Evolutionary conservation across 2,888 invertebrate genomes (phyloP).

Genomic region (Gastracanthus pulcherrimus): DNA sequence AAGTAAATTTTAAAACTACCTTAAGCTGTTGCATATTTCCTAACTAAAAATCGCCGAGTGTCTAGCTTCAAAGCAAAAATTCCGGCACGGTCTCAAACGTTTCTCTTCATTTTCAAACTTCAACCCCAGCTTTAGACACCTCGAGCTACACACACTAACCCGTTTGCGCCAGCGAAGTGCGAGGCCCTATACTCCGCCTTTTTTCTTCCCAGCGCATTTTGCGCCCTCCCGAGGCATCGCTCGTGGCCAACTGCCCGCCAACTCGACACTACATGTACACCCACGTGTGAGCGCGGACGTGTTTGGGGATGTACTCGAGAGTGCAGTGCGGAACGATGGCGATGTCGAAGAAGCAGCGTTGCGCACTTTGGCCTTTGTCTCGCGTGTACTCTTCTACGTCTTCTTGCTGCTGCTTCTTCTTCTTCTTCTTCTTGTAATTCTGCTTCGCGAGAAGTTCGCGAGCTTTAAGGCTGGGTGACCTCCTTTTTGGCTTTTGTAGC

Average conservation of each 20-base stretch:
- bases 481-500: slow-evolving; percentile 45
- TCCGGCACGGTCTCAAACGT: too few species aligned
- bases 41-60: too few species aligned
- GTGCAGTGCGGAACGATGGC: not conserved
- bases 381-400: too few species aligned
- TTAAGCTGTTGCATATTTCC: too few species aligned
- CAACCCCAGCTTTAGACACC: too few species aligned
- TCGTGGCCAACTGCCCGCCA: not conserved
- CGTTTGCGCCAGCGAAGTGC: not conserved
- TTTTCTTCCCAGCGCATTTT: not conserved
- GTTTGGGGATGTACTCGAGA: not conserved
- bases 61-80: too few species aligned
- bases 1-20: too few species aligned
- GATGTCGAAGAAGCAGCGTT: slow-evolving; percentile 2
- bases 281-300: not conserved
- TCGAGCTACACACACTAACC: not conserved
- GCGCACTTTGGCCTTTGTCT: slow-evolving; percentile 29
- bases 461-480: slow-evolving; percentile 35
- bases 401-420: not conserved
- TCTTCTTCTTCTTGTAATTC: not conserved
- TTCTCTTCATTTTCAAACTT: too few species aligned
- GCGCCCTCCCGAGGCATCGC: not conserved
- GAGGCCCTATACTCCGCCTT: not conserved
- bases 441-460: slow-evolving; percentile 14
- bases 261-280: not conserved